phyloP scores from a whole-genome alignment of 2,888 invertebrate species.

The Dexiosoma caninum region DNA sequence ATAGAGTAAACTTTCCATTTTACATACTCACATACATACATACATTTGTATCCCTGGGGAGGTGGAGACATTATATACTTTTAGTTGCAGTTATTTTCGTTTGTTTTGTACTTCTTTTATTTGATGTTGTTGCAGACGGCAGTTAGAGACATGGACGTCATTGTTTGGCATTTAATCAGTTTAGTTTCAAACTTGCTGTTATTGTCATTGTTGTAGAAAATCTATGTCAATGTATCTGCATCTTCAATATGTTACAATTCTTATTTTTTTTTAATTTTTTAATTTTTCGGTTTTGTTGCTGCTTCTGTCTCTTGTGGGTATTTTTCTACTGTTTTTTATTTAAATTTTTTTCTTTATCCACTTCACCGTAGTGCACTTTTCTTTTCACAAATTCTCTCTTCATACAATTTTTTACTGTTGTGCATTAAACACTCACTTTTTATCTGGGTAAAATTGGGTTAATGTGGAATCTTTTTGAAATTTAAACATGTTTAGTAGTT shows the following conservation, averaged over 20 bases:
- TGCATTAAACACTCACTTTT: conserved; percentile 50
- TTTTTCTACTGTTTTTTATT: not conserved
- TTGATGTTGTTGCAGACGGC: not conserved
- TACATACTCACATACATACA: too few species aligned
- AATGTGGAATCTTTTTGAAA: conserved; percentile 41
- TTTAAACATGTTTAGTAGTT: conserved; percentile 33
- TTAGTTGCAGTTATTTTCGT: not conserved
- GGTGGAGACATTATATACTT: conserved; percentile 27
- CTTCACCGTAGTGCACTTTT: conserved; percentile 26
- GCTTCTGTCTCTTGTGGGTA: conserved; percentile 10
- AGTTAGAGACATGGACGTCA: conserved; percentile 13
- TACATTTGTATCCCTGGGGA: conserved; percentile 48
- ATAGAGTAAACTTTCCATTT: conserved; percentile 47
- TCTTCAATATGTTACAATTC: conserved; percentile 44
- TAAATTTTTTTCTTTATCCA: not conserved
- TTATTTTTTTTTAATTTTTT: not conserved
- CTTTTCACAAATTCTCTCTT: conserved; percentile 22
- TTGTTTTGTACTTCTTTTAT: not conserved
- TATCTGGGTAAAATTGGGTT: conserved; percentile 44
- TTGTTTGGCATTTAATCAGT: conserved; percentile 62
- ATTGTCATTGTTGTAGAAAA: conserved; percentile 45
- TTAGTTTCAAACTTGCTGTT: conserved; percentile 24
- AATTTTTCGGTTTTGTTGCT: not conserved
- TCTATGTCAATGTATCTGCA: conserved; percentile 60
- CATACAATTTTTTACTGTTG: conserved; percentile 40